Evolutionary conservation across 2,888 invertebrate species (phyloP).

Genomic region (Tupiocoris notatus): DNA sequence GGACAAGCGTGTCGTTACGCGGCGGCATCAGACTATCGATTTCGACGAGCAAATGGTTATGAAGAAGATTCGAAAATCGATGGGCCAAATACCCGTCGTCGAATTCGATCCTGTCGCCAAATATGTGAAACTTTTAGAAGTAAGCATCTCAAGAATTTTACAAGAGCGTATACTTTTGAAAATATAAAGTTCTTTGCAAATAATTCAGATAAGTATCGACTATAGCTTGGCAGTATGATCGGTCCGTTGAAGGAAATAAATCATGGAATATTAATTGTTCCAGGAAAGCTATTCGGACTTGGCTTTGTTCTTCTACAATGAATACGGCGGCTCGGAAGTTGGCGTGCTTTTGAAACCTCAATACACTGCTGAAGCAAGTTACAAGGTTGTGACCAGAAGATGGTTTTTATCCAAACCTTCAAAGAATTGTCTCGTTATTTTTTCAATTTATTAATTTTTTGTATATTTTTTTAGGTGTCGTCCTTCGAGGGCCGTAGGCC

Average conservation of each 20-base stretch:
- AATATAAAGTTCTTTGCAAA: too few relatives aligned
- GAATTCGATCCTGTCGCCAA: constrained; percentile 72
- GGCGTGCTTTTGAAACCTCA: constrained; percentile 81
- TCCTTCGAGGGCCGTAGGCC: constrained; percentile 61
- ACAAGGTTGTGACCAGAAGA: too few relatives aligned
- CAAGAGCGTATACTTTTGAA: neutral
- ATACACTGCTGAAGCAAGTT: constrained; percentile 62
- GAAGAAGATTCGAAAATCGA: neutral
- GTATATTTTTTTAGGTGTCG: constrained; percentile 56
- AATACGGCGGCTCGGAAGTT: constrained; percentile 81
- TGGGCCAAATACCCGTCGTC: constrained; percentile 61
- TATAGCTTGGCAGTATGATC: too few relatives aligned
- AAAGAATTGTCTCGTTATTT: too few relatives aligned
- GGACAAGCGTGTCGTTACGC: constrained; percentile 50
- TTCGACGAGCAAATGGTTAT: constrained; percentile 46
- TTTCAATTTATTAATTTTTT: neutral
- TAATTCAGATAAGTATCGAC: too few relatives aligned
- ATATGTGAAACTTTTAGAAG: constrained; percentile 73
- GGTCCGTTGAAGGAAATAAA: neutral
- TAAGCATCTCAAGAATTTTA: constrained; percentile 56
- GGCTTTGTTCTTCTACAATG: constrained; percentile 86
- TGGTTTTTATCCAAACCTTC: too few relatives aligned
- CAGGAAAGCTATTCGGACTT: constrained; percentile 71
- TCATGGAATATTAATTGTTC: constrained; percentile 1
- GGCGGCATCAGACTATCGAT: constrained; percentile 44